These are phyloP conservation scores for Percopsis transmontana DNA, from an alignment of 2,113 vertebrate genomes.

Conservation along the genomic window DNA sequence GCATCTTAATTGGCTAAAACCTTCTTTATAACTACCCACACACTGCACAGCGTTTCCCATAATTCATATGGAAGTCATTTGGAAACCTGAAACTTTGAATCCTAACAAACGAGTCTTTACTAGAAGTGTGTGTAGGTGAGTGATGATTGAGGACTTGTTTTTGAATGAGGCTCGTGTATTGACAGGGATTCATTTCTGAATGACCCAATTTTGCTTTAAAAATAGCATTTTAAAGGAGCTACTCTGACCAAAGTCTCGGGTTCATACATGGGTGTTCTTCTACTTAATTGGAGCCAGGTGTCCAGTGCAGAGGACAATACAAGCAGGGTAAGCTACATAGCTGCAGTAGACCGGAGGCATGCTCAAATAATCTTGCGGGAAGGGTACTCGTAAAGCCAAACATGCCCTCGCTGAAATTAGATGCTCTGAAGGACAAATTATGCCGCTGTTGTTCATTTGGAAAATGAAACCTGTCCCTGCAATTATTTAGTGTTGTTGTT, in stretches of 20 bases:
- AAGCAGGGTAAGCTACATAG: slow-evolving; percentile 43
- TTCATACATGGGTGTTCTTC: slow-evolving; percentile 40
- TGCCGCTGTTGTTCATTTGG: slow-evolving; percentile 64
- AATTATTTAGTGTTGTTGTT: slow-evolving; percentile 68
- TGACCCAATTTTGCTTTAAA: too few species aligned
- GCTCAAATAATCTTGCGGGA: slow-evolving; percentile 60
- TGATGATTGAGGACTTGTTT: background rate
- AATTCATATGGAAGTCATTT: background rate
- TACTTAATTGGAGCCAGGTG: slow-evolving; percentile 72
- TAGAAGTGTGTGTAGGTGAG: slow-evolving; percentile 5
- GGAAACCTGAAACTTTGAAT: background rate
- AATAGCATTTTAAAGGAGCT: background rate
- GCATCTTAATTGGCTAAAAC: too few species aligned
- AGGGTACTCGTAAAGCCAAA: slow-evolving; percentile 56
- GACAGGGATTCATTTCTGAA: background rate
- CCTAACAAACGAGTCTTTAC: too few species aligned
- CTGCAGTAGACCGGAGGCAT: slow-evolving; percentile 56
- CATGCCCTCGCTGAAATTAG: slow-evolving; percentile 56
- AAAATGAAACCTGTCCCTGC: slow-evolving; percentile 58
- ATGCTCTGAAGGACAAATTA: slow-evolving; percentile 56
- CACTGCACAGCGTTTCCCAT: background rate
- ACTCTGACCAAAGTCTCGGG: background rate
- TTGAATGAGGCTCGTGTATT: background rate
- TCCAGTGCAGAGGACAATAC: slow-evolving; percentile 42
- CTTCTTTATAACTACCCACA: background rate